Evolutionary conservation across 2,888 invertebrate genomes (phyloP), one percentile per base, ranked within the genome.

Genomic region (Branchellion lobata): DNA sequence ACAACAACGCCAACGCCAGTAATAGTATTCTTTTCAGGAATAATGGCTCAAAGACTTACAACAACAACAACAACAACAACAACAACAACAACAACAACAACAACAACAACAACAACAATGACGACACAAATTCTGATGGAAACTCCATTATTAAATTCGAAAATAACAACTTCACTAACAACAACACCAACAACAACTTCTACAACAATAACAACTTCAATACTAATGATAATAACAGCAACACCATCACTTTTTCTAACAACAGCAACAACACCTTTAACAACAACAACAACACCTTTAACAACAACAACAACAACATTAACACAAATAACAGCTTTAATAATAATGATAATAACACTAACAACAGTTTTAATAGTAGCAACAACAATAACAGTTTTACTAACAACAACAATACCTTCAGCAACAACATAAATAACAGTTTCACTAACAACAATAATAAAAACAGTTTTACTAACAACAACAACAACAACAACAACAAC

Each of bases 371-470:
- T 69, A n/a, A 31, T 5, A 31, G n/a, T 29, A 31, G 5, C 33
- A 31, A 69, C 33, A 31, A 69, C 2, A n/a, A 31, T 5, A 69
- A 31, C 33, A 69, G 33, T 21, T 18, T 29, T 8, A n/a, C 14
- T 69, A 69, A 34, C 27, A 69, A 21, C 29, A 31, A 69, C 27
- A 29, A 34, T 29, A 24, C 2, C 18, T 69, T 11, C 33, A 27
- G 31, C 33, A 31, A 69, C 69, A 69, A 69, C 29, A 69, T 33
- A 3, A 69, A 69, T n/a, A 69, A 69, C 34, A 27, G 31, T 29
- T 27, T 21, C 33, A 69, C 5, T 29, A 69, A 65, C 65, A 65
- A 65, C 29, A 27, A 11, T 21, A 65, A 11, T 21, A 65, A 34
- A 3, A 69, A 31, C 27, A 69, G n/a, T n/a, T n/a, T n/a, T n/a